Evolutionary conservation across 2,113 vertebrate genomes (phyloP).

Genomic region (Apeltes quadracus): DNA sequence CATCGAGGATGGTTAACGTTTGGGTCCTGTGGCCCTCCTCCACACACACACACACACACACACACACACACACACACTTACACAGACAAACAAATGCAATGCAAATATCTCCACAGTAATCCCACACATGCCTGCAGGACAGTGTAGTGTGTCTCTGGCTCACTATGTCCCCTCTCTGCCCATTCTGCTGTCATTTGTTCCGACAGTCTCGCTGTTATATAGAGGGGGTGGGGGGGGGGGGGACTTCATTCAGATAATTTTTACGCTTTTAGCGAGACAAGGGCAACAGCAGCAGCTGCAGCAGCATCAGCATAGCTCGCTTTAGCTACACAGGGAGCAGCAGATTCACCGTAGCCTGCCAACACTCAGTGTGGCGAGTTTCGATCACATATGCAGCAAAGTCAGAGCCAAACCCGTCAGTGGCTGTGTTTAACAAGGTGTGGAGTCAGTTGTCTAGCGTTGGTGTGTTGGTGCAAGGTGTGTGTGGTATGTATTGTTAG

Average conservation of each 20-base stretch:
- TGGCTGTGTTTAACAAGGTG: background rate
- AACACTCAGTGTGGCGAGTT: conserved; percentile 10
- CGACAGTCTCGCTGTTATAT: background rate
- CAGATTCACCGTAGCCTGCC: conserved; percentile 21
- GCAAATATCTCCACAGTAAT: background rate
- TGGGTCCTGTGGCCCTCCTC: too few relatives aligned
- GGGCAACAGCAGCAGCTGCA: conserved; percentile 11
- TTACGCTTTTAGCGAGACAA: background rate
- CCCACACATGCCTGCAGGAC: conserved; percentile 12
- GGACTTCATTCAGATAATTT: background rate
- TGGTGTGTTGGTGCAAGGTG: conserved; percentile 26
- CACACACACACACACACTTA: too few relatives aligned
- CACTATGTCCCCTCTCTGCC: conserved; percentile 27
- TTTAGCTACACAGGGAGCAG: conserved; percentile 17
- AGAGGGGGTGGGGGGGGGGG: too few relatives aligned
- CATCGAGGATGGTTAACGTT: background rate
- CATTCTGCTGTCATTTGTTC: conserved; percentile 4
- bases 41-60: too few relatives aligned
- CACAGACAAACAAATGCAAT: background rate
- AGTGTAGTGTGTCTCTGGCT: conserved; percentile 21
- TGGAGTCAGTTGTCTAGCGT: background rate
- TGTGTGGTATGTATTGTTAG: background rate
- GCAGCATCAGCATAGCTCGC: conserved; percentile 14
- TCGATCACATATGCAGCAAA: conserved; percentile 43
- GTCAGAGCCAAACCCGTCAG: too few relatives aligned